Conservation (phyloP, 2,888 invertebrate genomes). For the Scaptomyza reducta region DNA sequence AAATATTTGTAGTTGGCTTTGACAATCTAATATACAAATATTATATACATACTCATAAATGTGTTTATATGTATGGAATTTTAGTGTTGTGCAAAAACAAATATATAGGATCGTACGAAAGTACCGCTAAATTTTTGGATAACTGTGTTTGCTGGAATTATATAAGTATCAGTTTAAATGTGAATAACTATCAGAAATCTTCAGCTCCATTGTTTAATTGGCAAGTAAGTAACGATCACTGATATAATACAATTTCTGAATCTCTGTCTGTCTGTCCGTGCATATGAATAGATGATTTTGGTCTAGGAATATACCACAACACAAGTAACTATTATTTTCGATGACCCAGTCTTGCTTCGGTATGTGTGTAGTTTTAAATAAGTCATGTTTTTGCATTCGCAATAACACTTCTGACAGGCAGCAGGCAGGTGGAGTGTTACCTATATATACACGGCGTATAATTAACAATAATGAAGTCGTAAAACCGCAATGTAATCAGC, state of each 20-base stretch:
- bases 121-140: conserved; percentile 22
- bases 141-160: conserved; percentile 7
- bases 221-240: conserved; percentile 20
- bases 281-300: too few relatives aligned
- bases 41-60: not conserved
- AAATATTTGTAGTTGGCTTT: conserved; percentile 20
- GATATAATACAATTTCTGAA: too few relatives aligned
- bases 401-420: conserved; percentile 41
- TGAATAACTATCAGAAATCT: conserved; percentile 5
- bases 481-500: conserved; percentile 80
- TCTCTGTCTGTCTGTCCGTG: too few relatives aligned
- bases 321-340: conserved; percentile 8
- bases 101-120: conserved; percentile 3
- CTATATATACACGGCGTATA: conserved; percentile 55
- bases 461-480: conserved; percentile 80
- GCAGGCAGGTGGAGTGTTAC: not conserved
- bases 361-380: conserved; percentile 36
- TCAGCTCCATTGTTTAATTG: conserved; percentile 12
- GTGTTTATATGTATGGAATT: conserved; percentile 6
- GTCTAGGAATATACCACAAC: too few relatives aligned
- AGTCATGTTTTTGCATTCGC: conserved; percentile 43
- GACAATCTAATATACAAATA: not conserved
- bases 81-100: conserved; percentile 20
- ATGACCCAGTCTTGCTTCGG: conserved; percentile 22
- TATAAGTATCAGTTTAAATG: conserved; percentile 1